phyloP scores from a whole-genome alignment of 2,113 vertebrate genomes.

The Cricetomys ansorgei region DNA sequence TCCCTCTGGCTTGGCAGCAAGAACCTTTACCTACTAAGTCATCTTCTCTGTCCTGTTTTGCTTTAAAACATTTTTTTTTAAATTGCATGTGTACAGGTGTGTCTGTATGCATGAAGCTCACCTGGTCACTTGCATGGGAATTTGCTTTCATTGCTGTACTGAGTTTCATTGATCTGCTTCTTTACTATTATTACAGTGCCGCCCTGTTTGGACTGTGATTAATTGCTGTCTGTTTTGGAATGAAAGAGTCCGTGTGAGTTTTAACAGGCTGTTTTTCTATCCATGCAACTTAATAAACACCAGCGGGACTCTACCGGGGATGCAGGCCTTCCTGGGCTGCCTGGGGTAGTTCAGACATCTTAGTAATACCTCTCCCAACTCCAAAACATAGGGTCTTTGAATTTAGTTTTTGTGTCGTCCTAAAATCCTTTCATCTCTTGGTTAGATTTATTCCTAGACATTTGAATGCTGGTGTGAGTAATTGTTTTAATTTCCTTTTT shows the following conservation, averaged over 20 bases:
- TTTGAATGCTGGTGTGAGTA: no score
- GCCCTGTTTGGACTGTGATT: no score
- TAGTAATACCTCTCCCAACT: no score
- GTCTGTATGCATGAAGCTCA: background rate
- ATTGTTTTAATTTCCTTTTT: background rate
- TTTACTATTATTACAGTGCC: background rate
- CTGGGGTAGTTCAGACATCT: background rate
- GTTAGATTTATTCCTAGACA: background rate
- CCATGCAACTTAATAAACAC: background rate
- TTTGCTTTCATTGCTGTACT: background rate
- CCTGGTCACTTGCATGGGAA: background rate
- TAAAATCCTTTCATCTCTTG: background rate
- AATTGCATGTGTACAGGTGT: no score
- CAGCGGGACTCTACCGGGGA: background rate
- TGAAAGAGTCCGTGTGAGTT: background rate
- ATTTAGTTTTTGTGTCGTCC: background rate
- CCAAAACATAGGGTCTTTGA: background rate
- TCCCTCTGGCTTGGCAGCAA: background rate
- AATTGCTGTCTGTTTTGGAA: no score
- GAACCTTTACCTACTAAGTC: no score
- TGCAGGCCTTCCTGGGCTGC: background rate
- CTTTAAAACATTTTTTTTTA: background rate
- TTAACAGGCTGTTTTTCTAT: background rate
- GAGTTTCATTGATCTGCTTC: background rate
- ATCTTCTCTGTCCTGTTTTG: background rate